A percentile compares a stretch with the other conserved stretches of the same genome.
Evolutionary conservation across 2,888 invertebrate species (phyloP).

Genomic region (Hirtodrosophila histrioides): DNA sequence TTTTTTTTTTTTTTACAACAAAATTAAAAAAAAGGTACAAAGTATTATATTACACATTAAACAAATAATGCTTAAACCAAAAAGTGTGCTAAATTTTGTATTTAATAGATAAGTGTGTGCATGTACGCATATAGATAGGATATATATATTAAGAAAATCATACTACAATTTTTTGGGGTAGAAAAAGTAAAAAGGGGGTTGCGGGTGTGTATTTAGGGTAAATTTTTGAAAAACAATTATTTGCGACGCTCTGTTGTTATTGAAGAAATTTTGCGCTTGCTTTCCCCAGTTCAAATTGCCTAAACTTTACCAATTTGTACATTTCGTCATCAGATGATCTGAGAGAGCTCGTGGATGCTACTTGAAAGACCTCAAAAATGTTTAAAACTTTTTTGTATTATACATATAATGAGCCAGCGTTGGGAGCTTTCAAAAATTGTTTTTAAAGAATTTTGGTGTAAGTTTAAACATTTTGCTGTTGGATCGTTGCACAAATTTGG

Average conservation of each 20-base stretch:
- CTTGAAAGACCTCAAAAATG: constrained; percentile 48
- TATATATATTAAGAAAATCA: constrained; percentile 27
- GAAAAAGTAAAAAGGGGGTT: constrained; percentile 8
- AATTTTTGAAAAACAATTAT: constrained; percentile 52
- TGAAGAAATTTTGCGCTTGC: constrained; percentile 49
- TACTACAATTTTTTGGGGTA: constrained; percentile 20
- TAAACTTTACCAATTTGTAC: constrained; percentile 86
- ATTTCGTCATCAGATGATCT: constrained; percentile 90
- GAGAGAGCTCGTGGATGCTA: constrained; percentile 83
- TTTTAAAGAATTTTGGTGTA: constrained; percentile 67
- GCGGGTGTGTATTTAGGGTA: constrained; percentile 5
- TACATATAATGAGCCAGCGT: constrained; percentile 17
- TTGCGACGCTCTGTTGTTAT: constrained; percentile 38
- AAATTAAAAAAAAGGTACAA: constrained; percentile 69
- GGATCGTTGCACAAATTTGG: constrained; percentile 19
- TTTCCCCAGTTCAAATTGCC: constrained; percentile 45
- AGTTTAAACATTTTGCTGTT: constrained; percentile 64
- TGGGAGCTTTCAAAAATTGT: constrained; percentile 53
- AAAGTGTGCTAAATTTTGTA: constrained; percentile 68
- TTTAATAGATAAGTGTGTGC: constrained; percentile 13
- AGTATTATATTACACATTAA: constrained; percentile 76
- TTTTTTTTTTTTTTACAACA: constrained; percentile 29
- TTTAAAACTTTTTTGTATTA: constrained; percentile 39
- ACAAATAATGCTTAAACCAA: constrained; percentile 63
- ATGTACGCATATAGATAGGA: constrained; percentile 15